Base-by-base conservation (phyloP, 1,140 invertebrate species). In the Babylonia areolata region DNA sequence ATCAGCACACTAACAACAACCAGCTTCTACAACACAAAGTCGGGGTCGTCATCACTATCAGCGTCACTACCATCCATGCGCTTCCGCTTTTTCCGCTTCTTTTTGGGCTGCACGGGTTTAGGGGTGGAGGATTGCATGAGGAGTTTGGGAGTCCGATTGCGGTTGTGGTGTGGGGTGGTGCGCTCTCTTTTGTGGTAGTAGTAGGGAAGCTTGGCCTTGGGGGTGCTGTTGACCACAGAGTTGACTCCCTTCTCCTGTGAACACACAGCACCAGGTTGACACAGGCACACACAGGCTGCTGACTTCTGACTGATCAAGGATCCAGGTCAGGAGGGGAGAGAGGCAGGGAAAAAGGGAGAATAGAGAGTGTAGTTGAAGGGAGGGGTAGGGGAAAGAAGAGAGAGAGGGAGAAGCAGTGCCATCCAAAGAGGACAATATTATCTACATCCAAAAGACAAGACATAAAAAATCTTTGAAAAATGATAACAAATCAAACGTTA, bases 1-100 rank as follows among this genome's bases (percentile, higher is more conserved):
- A 42, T 40, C 71, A 51, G 37, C 23, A 77, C 40, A 78, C 28
- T 78, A 80, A 42, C 58, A 64, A 46, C 35, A 79, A 82, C 84
- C 46, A 64, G 20, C 37, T 80, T 85, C 86, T 87, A 90, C 82
- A 88, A 86, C 84, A 91, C 88, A 89, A 92, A 92, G 86, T 93
- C 92, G 23, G 92, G 92, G 81, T 93, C 92, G 86, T 93, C 91
- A 85, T 92, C 91, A 91, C 89, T 90, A 81, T 92, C 91, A 85
- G 91, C 90, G 39, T 93, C 92, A 89, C 90, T 89, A 75, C 86
- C 88, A 69, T 91, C 90, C 46, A 89, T 73, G 64, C 89, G 89
- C 85, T 89, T 89, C 64, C 90, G 88, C 75, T 91, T 91, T 80
- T 92, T 92, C 87, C 87, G 84, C 75, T 92, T 91, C 87, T 92